Percentiles rank a stretch among this genome's conserved stretches.
phyloP scores from a whole-genome alignment of 2,797 vertebrate species.

The Myoxocephalus aenaeus region DNA sequence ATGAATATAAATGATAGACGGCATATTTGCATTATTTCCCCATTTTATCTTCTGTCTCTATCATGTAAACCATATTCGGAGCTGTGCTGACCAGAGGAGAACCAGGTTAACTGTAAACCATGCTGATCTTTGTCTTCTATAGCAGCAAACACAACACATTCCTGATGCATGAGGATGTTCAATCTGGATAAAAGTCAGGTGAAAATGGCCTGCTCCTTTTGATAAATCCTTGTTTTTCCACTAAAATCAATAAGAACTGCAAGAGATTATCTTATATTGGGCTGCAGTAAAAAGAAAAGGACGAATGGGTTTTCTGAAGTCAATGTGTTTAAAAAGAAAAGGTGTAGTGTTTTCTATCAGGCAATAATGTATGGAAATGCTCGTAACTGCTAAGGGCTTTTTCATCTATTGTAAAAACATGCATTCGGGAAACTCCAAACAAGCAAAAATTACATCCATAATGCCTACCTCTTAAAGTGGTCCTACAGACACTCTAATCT shows the following conservation, averaged over 20 bases:
- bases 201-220: background rate
- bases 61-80: background rate
- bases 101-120: background rate
- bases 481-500: background rate
- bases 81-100: background rate
- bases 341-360: background rate
- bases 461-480: background rate
- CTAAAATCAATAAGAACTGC: conserved; percentile 13
- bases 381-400: conserved; percentile 6
- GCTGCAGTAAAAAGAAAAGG: conserved; percentile 19
- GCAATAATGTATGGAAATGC: background rate
- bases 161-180: background rate
- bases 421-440: background rate
- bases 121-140: background rate
- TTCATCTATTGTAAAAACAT: conserved; percentile 8
- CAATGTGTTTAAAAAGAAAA: background rate
- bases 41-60: background rate
- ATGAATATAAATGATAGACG: background rate
- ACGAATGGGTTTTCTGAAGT: background rate
- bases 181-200: background rate
- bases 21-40: background rate
- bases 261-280: background rate
- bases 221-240: background rate
- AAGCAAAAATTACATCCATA: background rate
- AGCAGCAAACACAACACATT: background rate